These are phyloP conservation scores for Oriolus oriolus DNA, from an alignment of 2,113 vertebrate genomes.

Conservation along the genomic window DNA sequence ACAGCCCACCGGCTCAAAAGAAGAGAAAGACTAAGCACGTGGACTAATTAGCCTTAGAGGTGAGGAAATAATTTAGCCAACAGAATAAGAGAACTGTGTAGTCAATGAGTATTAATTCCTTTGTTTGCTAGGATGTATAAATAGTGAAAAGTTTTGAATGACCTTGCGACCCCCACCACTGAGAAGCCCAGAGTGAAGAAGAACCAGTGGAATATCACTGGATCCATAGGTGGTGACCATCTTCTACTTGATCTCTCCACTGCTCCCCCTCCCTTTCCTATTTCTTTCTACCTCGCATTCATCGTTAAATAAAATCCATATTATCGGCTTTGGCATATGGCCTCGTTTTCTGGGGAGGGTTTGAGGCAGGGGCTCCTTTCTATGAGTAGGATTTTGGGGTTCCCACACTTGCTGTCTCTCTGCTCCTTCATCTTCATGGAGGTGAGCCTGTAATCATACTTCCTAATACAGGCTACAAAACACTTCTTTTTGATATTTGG, in stretches of 20 bases:
- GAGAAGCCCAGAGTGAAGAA: background rate
- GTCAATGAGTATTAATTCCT: background rate
- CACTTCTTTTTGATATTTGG: background rate
- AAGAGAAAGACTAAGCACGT: background rate
- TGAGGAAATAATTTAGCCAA: background rate
- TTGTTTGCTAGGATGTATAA: background rate
- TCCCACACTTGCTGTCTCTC: background rate
- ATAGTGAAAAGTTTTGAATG: background rate
- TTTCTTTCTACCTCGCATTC: background rate
- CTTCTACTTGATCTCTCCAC: background rate
- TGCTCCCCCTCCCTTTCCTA: background rate
- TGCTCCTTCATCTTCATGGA: background rate
- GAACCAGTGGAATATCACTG: background rate
- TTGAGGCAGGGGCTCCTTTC: background rate
- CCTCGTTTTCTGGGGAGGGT: accelerated
- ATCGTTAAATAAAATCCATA: accelerated
- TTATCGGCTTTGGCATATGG: background rate
- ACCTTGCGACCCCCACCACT: too few species aligned
- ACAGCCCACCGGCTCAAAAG: background rate
- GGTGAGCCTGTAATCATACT: background rate
- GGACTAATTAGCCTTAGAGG: background rate
- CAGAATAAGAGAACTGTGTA: background rate
- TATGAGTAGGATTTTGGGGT: background rate
- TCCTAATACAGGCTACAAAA: background rate
- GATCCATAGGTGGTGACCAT: background rate